Conservation (phyloP, 2,888 invertebrate species). For the Aleiodes alternator region DNA sequence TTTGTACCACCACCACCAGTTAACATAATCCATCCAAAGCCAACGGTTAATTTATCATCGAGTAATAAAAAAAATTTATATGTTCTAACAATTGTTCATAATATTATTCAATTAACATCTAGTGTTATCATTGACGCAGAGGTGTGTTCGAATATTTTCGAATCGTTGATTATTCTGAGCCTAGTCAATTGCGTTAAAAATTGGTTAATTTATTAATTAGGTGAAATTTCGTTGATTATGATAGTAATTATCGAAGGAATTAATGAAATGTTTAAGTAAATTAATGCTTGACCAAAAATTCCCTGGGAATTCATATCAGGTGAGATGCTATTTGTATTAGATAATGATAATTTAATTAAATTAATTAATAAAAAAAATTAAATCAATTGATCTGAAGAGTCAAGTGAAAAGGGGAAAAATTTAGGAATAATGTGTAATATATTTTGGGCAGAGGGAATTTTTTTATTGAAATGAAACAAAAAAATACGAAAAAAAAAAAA, state of each 20-base stretch:
- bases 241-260: slow-evolving; percentile 51
- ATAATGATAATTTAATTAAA: not conserved
- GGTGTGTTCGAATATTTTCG: slow-evolving; percentile 1
- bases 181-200: slow-evolving; percentile 32
- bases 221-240: not conserved
- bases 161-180: slow-evolving; percentile 13
- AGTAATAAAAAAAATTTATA: slow-evolving; percentile 61
- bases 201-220: slow-evolving; percentile 26
- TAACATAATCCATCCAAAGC: slow-evolving; percentile 83
- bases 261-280: slow-evolving; percentile 57
- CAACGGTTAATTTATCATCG: slow-evolving; percentile 71
- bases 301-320: slow-evolving; percentile 10
- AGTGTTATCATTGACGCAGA: slow-evolving; percentile 11
- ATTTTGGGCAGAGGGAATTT: not conserved
- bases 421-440: not conserved
- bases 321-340: slow-evolving; percentile 7
- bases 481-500: too few species aligned
- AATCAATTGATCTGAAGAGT: too few species aligned
- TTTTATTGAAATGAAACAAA: not conserved
- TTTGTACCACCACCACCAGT: slow-evolving; percentile 83
- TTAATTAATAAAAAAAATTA: too few species aligned
- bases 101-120: slow-evolving; percentile 61
- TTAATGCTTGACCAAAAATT: slow-evolving; percentile 61
- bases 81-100: slow-evolving; percentile 61
- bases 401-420: not conserved